These are phyloP conservation scores for Neuroterus valhalla DNA, from an alignment of 1,140 invertebrate species.

Conservation along the genomic window DNA sequence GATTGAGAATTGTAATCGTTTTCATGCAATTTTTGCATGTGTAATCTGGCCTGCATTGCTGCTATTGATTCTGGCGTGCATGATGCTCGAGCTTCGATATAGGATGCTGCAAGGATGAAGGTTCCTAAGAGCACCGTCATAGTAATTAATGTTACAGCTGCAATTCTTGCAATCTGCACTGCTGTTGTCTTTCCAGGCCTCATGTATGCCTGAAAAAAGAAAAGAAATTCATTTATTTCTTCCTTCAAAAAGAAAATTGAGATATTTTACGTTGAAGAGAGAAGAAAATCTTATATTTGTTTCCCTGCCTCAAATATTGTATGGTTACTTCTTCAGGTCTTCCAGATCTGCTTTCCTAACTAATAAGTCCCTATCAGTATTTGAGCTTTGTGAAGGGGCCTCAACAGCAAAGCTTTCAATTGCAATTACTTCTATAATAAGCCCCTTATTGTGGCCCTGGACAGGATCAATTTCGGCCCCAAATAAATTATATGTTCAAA, in stretches of 20 bases:
- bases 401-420: no score
- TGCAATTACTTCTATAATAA: no score
- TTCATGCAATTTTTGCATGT: conserved; percentile 18
- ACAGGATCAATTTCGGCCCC: no score
- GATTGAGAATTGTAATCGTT: conserved; percentile 22
- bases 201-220: conserved; percentile 81
- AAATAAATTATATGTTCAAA: no score
- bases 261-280: no score
- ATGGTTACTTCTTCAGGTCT: no score
- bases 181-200: conserved; percentile 81
- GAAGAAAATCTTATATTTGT: no score
- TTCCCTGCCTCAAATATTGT: no score
- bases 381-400: no score
- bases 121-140: conserved; percentile 85
- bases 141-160: conserved; percentile 84
- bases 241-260: not conserved
- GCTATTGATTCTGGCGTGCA: conserved; percentile 76
- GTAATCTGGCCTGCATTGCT: conserved; percentile 61
- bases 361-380: no score
- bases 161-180: conserved; percentile 88
- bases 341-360: no score
- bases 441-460: no score
- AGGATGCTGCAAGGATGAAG: conserved; percentile 87
- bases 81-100: conserved; percentile 84
- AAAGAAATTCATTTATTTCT: not conserved